Conservation (phyloP, 1,140 invertebrate genomes). For the Ceratina calcarata region DNA sequence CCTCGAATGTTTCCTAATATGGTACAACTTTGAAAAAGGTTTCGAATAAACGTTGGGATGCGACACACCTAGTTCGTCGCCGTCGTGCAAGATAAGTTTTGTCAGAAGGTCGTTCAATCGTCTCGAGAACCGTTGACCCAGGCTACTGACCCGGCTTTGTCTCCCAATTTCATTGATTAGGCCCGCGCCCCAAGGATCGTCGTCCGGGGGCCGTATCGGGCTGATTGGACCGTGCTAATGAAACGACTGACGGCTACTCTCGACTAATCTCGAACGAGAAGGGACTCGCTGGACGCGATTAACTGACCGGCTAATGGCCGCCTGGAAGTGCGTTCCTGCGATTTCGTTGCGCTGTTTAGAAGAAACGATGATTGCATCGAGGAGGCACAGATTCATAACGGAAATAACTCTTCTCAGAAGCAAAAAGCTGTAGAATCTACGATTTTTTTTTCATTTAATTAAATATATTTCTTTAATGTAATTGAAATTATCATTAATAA, state of each 20-base stretch:
- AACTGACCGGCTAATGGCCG: constrained; percentile 29
- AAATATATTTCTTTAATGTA: too few relatives aligned
- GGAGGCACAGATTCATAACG: too few relatives aligned
- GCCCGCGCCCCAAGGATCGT: constrained; percentile 47
- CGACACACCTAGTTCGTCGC: constrained; percentile 73
- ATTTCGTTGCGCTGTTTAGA: not conserved
- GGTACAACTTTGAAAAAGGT: not conserved
- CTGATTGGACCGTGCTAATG: constrained; percentile 77
- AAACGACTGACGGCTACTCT: constrained; percentile 73
- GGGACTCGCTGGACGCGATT: constrained; percentile 11
- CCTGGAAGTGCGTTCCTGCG: not conserved
- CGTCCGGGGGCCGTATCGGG: constrained; percentile 48
- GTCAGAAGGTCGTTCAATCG: constrained; percentile 69
- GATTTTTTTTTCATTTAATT: too few relatives aligned
- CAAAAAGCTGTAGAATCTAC: too few relatives aligned
- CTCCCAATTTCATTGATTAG: constrained; percentile 80
- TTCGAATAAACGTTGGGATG: constrained; percentile 25
- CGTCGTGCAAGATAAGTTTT: constrained; percentile 63
- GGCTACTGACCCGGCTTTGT: constrained; percentile 72
- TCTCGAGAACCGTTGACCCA: constrained; percentile 71
- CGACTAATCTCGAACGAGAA: constrained; percentile 68
- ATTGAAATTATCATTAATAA: too few relatives aligned
- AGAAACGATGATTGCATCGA: not conserved
- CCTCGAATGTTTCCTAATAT: too few relatives aligned
- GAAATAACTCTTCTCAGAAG: too few relatives aligned